Evolutionary conservation across 1,140 invertebrate genomes (phyloP).

Genomic region (Drosophila lini): DNA sequence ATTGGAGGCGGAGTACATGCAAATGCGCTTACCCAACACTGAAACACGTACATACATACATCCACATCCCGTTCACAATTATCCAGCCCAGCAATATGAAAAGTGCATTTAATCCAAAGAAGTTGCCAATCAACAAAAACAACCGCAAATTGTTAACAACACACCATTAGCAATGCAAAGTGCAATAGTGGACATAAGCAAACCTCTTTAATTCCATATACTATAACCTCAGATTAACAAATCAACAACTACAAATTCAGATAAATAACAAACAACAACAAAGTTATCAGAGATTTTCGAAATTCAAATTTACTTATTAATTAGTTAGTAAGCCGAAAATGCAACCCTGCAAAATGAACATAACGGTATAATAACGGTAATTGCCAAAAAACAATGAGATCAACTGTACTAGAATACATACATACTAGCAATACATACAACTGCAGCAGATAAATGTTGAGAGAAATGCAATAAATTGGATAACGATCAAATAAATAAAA

Average conservation of each 20-base stretch:
- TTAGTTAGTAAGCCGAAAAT: constrained; percentile 70
- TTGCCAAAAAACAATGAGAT: constrained; percentile 42
- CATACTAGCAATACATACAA: constrained; percentile 47
- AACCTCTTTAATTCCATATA: constrained; percentile 36
- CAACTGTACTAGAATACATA: constrained; percentile 48
- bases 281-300: constrained; percentile 58
- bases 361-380: constrained; percentile 32
- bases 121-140: constrained; percentile 65
- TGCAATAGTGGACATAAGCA: constrained; percentile 46
- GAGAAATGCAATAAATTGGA: constrained; percentile 77
- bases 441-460: constrained; percentile 60
- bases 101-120: constrained; percentile 79
- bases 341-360: constrained; percentile 41
- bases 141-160: constrained; percentile 30
- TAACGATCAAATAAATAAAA: constrained; percentile 79
- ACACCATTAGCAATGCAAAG: constrained; percentile 21
- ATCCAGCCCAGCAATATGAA: constrained; percentile 54
- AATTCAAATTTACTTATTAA: constrained; percentile 76
- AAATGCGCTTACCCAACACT: constrained; percentile 55
- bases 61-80: constrained; percentile 21
- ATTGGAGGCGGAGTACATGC: constrained; percentile 35
- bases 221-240: constrained; percentile 36
- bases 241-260: constrained; percentile 23
- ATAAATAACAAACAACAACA: constrained; percentile 37
- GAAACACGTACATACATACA: constrained; percentile 26